phyloP scores from a whole-genome alignment of 1,140 invertebrate species.

The Sinella curviseta region DNA sequence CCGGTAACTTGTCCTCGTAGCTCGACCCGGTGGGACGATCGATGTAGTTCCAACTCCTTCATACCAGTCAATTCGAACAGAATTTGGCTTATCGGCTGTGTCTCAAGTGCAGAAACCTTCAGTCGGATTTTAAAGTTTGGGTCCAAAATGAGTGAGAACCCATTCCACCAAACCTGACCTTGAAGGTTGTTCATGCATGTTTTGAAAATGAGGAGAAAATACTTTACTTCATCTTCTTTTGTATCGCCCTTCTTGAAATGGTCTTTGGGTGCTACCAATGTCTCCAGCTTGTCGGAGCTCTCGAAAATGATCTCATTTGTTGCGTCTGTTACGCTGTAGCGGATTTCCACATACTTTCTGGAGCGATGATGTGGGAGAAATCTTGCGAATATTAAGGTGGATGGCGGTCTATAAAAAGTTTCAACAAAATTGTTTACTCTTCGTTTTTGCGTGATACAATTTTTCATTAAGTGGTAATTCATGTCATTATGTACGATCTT shows the following conservation, averaged over 20 bases:
- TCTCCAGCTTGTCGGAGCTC: background rate
- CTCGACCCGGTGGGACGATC: background rate
- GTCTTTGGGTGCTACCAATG: background rate
- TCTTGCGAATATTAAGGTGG: background rate
- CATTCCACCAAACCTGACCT: slow-evolving; percentile 4
- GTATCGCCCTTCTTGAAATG: background rate
- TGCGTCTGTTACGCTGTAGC: background rate
- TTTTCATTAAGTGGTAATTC: too few relatives aligned
- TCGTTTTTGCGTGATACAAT: too few relatives aligned
- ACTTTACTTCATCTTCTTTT: background rate
- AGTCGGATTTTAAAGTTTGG: background rate
- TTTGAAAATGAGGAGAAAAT: background rate
- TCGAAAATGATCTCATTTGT: background rate
- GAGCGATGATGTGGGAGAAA: background rate
- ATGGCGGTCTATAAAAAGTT: background rate
- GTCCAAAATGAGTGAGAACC: background rate
- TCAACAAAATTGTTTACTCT: too few relatives aligned
- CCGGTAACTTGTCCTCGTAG: background rate
- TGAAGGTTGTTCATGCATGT: background rate
- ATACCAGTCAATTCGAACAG: background rate
- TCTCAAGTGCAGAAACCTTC: background rate
- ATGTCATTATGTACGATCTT: too few relatives aligned
- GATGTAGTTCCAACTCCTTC: background rate
- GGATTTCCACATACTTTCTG: background rate
- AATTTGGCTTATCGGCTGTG: background rate